Evolutionary conservation across 2,797 vertebrate species (phyloP).

Genomic region (Cetoscarus ocellatus): DNA sequence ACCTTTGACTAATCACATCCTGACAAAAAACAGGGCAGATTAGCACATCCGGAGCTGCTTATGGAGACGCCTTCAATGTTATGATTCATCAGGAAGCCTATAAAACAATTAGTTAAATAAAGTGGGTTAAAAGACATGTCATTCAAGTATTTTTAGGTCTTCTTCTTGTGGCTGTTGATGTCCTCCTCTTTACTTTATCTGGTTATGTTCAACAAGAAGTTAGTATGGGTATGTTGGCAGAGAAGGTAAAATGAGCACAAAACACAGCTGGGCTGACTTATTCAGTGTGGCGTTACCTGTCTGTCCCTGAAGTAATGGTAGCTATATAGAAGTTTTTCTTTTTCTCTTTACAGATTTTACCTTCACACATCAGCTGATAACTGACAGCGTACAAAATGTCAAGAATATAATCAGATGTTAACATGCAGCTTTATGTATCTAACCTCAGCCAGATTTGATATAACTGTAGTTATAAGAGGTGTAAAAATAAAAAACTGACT

Average conservation of each 20-base stretch:
- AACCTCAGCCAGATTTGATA: too few species aligned
- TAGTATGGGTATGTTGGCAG: neutral
- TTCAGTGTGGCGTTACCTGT: conserved; percentile 18
- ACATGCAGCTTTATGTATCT: too few species aligned
- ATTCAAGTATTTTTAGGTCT: conserved; percentile 3
- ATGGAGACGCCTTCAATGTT: conserved; percentile 26
- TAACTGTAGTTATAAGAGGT: too few species aligned
- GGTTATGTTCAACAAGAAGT: neutral
- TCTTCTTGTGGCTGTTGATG: neutral
- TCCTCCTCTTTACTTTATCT: neutral
- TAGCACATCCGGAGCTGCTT: conserved; percentile 33
- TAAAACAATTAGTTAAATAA: conserved; percentile 22
- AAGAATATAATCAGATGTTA: too few species aligned
- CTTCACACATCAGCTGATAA: neutral
- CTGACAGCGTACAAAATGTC: too few species aligned
- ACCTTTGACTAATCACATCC: conserved; percentile 64
- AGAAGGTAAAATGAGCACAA: neutral
- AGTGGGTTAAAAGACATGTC: neutral
- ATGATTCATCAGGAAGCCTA: conserved; percentile 46
- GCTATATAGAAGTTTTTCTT: neutral
- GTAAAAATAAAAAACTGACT: too few species aligned
- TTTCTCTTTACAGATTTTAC: neutral
- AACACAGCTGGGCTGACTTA: neutral
- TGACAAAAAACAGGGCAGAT: conserved; percentile 44
- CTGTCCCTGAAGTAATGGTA: conserved; percentile 5